Evolutionary conservation across 2,113 vertebrate species (phyloP), one percentile per base, ranked within the genome.

Genomic region (Oreochromis tanganicae): DNA sequence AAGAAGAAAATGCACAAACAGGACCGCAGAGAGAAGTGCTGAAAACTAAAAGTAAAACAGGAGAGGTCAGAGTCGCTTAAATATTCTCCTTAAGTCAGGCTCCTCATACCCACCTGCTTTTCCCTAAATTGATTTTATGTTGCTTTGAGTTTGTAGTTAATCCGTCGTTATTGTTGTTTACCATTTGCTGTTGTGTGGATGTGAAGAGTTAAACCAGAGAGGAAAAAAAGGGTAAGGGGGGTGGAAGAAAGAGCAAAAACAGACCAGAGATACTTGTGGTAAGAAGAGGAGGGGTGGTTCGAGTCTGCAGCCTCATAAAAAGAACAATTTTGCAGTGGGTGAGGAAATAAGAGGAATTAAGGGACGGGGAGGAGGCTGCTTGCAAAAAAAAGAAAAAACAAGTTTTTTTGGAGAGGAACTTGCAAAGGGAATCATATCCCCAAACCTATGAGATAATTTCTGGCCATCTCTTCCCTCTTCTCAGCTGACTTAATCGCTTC

Each of bases 191-290:
- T 7, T 41, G 10, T 52, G 80, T 43, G 84, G 63, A 50, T 71
- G 71, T 71, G 68, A 94, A 87, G 82, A 79, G 89, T 91, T 90
- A 91, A 90, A 89, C 27, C 75, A 34, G 36, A 81, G 32, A 81
- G 59, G 73, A 21, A 80, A 83, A 75, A 73, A 8, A 16, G 43
- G 29, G 41, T 32, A 46, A 32, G 50, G 83, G 43, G 43, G 34
- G 56, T n/a, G 57, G 55, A 68, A 85, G 88, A 63, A 92, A 94
- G 92, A 86, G 89, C 79, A 94, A 95, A 95, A 95, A 93, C 94
- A 96, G 94, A 95, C 78, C 87, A 93, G 87, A 94, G 93, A 96
- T 96, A 94, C 93, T 95, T 96, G 96, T 93, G 88, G 90, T 91
- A 68, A 90, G 88, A 81, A 90, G 88, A 81, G 87, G 84, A 94